Base-by-base conservation (phyloP, 2,888 invertebrate species). In the Agrenia bidenticulata region DNA sequence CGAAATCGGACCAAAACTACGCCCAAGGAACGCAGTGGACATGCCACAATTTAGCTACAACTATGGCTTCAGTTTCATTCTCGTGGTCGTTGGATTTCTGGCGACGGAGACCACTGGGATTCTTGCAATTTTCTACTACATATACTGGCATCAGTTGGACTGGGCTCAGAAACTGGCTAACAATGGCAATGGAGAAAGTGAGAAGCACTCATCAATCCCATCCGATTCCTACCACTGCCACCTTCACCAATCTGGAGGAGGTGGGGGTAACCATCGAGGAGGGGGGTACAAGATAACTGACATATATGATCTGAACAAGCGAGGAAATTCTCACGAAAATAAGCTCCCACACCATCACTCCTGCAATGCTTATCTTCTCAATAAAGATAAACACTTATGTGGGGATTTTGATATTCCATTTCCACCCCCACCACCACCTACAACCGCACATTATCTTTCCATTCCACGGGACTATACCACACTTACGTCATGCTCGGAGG, bases 101-200 rank as follows among this genome's bases (percentile, higher is more conserved):
- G 86, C 88, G 64, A 89, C 90, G 9, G 92, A 94, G 80, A 82
- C 92, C 70, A 89, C 93, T 32, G 94, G 93, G 45, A 89, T 92
- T 17, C 87, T 89, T 69, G 91, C 92, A 66, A 88, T 94, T 74
- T 92, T 92, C 80, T 86, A 92, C 72, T 94, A 90, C 81, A 89
- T 94, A 77, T 87, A 88, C 79, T 87, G 87, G 85, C 87, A 88
- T 77, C 72, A 75, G 66, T 67, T 75, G 63, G 73, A 73, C 64
- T 73, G 73, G 73, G 70, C 71, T 41, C 61, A 72, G 39, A 73
- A 73, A 59, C 61, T 66, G 17, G 64, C 57, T 2, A 56, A 59
- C 42, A 45, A 15, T 17, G 19, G n/a, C 4, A 45, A 19, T 5
- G 45, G 45, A 5, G 64, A 64, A 37, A 56, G 60, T 19, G 39